phyloP scores from a whole-genome alignment of 2,113 vertebrate genomes.

The Prionailurus viverrinus region DNA sequence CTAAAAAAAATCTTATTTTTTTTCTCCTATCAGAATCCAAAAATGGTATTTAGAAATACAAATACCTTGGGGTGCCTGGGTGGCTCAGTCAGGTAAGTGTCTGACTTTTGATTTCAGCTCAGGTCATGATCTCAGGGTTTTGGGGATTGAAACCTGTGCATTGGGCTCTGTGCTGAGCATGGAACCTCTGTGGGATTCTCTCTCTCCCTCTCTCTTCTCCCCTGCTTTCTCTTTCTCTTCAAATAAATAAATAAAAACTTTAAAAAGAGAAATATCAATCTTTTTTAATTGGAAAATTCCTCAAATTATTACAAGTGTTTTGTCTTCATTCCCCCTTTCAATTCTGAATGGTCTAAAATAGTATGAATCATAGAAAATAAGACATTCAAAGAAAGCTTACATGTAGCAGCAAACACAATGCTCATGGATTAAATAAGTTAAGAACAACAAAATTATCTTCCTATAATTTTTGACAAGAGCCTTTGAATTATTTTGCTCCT shows the following conservation, averaged over 20 bases:
- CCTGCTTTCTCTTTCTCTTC: too few species aligned
- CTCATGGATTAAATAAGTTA: conserved; percentile 62
- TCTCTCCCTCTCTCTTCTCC: too few species aligned
- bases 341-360: not conserved
- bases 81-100: too few species aligned
- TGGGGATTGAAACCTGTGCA: too few species aligned
- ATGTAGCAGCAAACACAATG: conserved; percentile 51
- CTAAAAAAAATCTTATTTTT: not conserved
- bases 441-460: conserved; percentile 44
- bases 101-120: too few species aligned
- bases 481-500: conserved; percentile 66
- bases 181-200: too few species aligned
- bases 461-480: conserved; percentile 70
- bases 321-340: conserved; percentile 35
- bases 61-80: not conserved
- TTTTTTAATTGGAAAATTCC: not conserved
- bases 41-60: conserved; percentile 33
- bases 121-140: too few species aligned
- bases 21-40: not conserved
- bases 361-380: conserved; percentile 37
- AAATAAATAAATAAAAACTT: too few species aligned
- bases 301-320: not conserved
- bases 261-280: not conserved
- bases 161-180: too few species aligned
- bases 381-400: conserved; percentile 67